A percentile compares a stretch with the other conserved stretches of the same genome.
phyloP scores from a whole-genome alignment of 2,888 invertebrate species.

The Apotomis betuletana region DNA sequence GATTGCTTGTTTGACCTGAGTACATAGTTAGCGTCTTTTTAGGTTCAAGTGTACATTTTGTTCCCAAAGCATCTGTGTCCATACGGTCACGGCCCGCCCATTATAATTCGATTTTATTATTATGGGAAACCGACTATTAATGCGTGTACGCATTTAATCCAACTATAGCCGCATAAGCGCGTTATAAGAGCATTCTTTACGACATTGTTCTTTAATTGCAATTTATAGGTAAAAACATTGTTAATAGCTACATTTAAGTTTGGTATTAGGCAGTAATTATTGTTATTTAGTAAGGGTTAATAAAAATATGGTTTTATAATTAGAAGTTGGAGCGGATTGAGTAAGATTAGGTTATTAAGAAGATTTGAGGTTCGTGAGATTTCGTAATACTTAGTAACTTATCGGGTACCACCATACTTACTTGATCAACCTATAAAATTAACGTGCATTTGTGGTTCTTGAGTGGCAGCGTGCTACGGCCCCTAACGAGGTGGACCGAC shows the following conservation, averaged over 20 bases:
- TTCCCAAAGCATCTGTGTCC: neutral
- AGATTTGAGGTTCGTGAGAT: conserved; percentile 4
- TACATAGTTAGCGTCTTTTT: neutral
- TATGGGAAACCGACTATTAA: conserved; percentile 41
- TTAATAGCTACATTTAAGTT: conserved; percentile 36
- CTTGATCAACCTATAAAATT: no score
- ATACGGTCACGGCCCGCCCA: conserved; percentile 30
- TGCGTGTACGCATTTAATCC: conserved; percentile 26
- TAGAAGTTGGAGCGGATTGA: conserved; percentile 23
- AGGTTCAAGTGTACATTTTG: conserved; percentile 15
- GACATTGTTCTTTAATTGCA: conserved; percentile 42
- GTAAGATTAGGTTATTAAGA: conserved; percentile 23
- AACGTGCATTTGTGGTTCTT: no score
- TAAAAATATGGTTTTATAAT: conserved; percentile 40
- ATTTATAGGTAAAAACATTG: conserved; percentile 40
- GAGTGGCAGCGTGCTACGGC: no score
- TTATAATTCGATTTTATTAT: conserved; percentile 43
- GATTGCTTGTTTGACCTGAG: neutral
- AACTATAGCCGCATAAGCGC: conserved; percentile 19
- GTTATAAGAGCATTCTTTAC: conserved; percentile 40
- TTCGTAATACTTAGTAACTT: conserved; percentile 6
- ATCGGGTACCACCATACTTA: no score
- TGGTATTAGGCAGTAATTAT: conserved; percentile 36
- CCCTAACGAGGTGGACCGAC: no score
- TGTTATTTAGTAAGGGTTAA: conserved; percentile 37